Evolutionary conservation across 2,888 invertebrate species (phyloP).

Genomic region (Eupithecia exiguata): DNA sequence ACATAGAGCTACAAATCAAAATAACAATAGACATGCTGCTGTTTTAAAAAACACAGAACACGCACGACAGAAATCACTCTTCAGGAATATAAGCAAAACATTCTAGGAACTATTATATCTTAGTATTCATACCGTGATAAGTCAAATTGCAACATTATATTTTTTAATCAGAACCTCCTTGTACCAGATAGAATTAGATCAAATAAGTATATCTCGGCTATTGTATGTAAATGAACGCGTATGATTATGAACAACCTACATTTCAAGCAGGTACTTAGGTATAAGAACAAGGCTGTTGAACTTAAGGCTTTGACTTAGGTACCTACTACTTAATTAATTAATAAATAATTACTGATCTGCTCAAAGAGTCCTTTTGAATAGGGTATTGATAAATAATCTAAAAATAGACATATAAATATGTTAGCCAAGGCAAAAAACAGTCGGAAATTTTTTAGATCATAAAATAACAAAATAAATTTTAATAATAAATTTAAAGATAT

Average conservation of each 20-base stretch:
- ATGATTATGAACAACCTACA: conserved; percentile 21
- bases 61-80: not conserved
- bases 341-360: too few species aligned
- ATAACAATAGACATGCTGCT: not conserved
- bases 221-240: conserved; percentile 31
- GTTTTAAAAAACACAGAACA: not conserved
- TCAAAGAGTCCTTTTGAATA: too few species aligned
- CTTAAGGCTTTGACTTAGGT: conserved; percentile 10
- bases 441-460: too few species aligned
- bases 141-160: not conserved
- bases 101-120: not conserved
- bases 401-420: too few species aligned
- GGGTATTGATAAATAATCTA: too few species aligned
- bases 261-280: conserved; percentile 5
- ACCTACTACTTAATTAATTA: too few species aligned
- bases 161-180: conserved; percentile 12
- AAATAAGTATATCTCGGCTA: conserved; percentile 13
- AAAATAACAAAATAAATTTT: too few species aligned
- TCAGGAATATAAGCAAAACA: not conserved
- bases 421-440: too few species aligned
- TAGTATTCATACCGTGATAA: not conserved
- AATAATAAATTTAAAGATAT: too few species aligned
- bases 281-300: conserved; percentile 26
- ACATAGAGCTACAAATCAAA: not conserved
- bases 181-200: conserved; percentile 11